These are phyloP conservation scores for Coryphaenoides rupestris DNA, from an alignment of 2,113 vertebrate genomes.

Conservation along the genomic window DNA sequence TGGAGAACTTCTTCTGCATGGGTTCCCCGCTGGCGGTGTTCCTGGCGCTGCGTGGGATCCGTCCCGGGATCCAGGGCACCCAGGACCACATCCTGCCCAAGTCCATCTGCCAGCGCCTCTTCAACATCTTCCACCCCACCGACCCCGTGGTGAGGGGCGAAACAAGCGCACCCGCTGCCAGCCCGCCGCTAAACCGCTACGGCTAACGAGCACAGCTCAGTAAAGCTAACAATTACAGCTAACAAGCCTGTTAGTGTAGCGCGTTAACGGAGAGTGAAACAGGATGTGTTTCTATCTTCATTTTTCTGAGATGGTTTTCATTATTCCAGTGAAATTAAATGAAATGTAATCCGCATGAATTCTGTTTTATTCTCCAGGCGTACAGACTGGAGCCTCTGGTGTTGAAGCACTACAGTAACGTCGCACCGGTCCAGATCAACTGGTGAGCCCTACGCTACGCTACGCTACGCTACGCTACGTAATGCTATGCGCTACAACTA, in stretches of 20 bases:
- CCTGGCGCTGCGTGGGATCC: slow-evolving; percentile 87
- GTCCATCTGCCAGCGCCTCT: slow-evolving; percentile 86
- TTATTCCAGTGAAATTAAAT: too few species aligned
- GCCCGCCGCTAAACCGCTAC: too few species aligned
- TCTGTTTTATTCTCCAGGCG: slow-evolving; percentile 76
- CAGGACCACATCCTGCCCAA: slow-evolving; percentile 92
- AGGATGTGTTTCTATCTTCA: too few species aligned
- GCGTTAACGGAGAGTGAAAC: too few species aligned
- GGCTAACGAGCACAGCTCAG: too few species aligned
- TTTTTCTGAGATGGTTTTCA: too few species aligned
- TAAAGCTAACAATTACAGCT: too few species aligned
- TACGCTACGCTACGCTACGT: too few species aligned
- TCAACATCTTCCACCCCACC: slow-evolving; percentile 95
- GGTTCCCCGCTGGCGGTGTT: slow-evolving; percentile 94
- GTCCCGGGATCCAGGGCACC: slow-evolving; percentile 79
- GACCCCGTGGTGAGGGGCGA: slow-evolving; percentile 90
- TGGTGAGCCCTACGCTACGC: too few species aligned
- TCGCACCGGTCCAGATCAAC: slow-evolving; percentile 91
- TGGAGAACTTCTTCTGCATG: slow-evolving; percentile 99
- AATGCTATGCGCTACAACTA: too few species aligned
- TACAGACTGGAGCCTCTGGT: slow-evolving; percentile 93
- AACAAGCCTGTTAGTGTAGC: too few species aligned
- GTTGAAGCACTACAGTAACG: slow-evolving; percentile 93
- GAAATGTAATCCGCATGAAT: too few species aligned
- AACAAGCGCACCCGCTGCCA: not conserved